Conservation (phyloP, 2,113 vertebrate genomes). For the Xyliphius kryptos region DNA sequence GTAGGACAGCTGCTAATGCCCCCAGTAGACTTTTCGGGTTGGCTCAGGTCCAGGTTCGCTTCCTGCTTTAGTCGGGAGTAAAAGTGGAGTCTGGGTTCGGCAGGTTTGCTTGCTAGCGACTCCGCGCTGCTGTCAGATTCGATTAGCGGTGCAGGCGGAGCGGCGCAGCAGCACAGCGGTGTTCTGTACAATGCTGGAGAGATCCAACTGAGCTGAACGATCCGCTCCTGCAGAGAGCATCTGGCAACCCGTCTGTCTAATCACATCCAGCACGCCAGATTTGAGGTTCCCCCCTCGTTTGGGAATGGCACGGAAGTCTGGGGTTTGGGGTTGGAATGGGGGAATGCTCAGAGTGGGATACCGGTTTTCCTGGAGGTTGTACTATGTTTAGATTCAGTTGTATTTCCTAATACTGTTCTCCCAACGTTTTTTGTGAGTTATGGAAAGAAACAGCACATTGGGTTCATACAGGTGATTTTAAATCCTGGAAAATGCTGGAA, state of each 20-base stretch:
- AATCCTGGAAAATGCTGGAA: too few relatives aligned
- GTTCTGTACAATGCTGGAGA: constrained; percentile 6
- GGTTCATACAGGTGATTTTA: too few relatives aligned
- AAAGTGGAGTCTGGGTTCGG: constrained; percentile 7
- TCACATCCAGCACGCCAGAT: constrained; percentile 4
- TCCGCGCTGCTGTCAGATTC: constrained; percentile 26
- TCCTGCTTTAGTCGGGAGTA: constrained; percentile 8
- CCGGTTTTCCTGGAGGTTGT: too few relatives aligned
- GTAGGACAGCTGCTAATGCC: not conserved
- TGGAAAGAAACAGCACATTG: too few relatives aligned
- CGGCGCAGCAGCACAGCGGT: constrained; percentile 30
- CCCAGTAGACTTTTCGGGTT: not conserved
- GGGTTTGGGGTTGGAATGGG: not conserved
- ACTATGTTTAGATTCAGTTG: too few relatives aligned
- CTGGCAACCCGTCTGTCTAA: constrained; percentile 27
- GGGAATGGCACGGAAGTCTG: not conserved
- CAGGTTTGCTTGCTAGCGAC: constrained; percentile 25
- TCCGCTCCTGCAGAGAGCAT: constrained; percentile 34
- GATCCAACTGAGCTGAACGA: not conserved
- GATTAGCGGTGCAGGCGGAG: constrained; percentile 22
- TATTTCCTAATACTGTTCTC: too few relatives aligned
- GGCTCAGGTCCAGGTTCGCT: not conserved
- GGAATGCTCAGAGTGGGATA: not conserved
- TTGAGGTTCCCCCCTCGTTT: not conserved
- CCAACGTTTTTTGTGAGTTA: too few relatives aligned